A percentile compares a stretch with the other conserved stretches of the same genome.
phyloP scores from a whole-genome alignment of 1,140 invertebrate genomes.

The Battus philenor region DNA sequence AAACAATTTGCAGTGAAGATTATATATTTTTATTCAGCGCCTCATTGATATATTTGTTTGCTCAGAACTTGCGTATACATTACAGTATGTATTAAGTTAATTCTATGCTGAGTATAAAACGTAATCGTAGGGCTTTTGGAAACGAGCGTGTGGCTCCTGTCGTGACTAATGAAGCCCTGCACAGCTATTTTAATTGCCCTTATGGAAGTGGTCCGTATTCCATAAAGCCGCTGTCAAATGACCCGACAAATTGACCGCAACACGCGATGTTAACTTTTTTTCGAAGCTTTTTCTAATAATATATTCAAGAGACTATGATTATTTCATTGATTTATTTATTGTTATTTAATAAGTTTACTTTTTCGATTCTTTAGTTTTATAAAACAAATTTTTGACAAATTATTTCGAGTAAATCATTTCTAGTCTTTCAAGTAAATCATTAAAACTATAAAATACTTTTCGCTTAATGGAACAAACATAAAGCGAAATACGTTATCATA shows the following conservation, averaged over 20 bases:
- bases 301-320: slow-evolving; percentile 12
- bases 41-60: no score
- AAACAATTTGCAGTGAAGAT: no score
- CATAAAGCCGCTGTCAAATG: slow-evolving; percentile 47
- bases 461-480: no score
- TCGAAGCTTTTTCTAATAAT: slow-evolving; percentile 9
- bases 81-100: no score
- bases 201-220: slow-evolving; percentile 46
- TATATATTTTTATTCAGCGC: no score
- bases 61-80: no score
- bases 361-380: slow-evolving; percentile 1
- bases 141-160: slow-evolving; percentile 20
- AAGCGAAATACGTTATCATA: no score
- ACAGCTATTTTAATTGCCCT: slow-evolving; percentile 59
- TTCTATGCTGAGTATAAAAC: no score
- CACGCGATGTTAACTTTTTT: slow-evolving; percentile 44
- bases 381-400: no score
- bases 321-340: slow-evolving; percentile 7
- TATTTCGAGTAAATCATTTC: no score
- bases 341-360: not conserved
- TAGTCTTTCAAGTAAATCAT: no score
- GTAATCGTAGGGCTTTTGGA: slow-evolving; percentile 17
- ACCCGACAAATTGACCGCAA: slow-evolving; percentile 64
- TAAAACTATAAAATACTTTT: no score
- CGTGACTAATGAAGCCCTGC: slow-evolving; percentile 52